phyloP scores from a whole-genome alignment of 2,888 invertebrate genomes.

The Caenorhabditis zanzibari region DNA sequence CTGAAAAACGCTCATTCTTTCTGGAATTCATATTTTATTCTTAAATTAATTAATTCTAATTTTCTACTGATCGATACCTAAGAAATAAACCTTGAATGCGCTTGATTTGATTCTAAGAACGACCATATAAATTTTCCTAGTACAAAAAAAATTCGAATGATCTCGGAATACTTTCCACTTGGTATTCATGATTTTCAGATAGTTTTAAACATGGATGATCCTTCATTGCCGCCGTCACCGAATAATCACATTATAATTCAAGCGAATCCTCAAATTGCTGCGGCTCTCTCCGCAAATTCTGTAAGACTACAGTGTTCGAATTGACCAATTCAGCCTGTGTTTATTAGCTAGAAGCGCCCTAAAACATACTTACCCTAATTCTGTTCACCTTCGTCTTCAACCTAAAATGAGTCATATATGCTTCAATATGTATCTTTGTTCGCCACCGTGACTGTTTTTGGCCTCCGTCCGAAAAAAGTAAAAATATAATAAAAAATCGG shows the following conservation, averaged over 20 bases:
- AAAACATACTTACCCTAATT: not conserved
- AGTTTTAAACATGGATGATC: conserved; percentile 34
- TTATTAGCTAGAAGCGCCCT: not conserved
- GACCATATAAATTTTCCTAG: no score
- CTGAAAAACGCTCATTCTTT: no score
- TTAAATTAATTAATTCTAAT: no score
- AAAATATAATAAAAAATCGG: conserved; percentile 32
- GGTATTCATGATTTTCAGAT: conserved; percentile 11
- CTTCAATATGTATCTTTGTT: conserved; percentile 14
- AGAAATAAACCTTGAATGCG: no score
- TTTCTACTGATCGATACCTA: no score
- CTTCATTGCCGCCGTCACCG: conserved; percentile 36
- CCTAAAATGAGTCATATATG: conserved; percentile 24
- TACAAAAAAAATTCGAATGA: no score
- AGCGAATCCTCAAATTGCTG: conserved; percentile 58
- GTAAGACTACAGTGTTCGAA: conserved; percentile 25
- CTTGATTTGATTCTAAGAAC: no score
- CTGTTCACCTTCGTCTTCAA: not conserved
- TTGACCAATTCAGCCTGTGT: not conserved
- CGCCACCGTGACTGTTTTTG: conserved; percentile 16
- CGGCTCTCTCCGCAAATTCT: conserved; percentile 47
- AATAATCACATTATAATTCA: conserved; percentile 44
- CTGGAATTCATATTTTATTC: no score
- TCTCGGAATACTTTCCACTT: not conserved
- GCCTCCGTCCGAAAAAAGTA: conserved; percentile 13